Evolutionary conservation across 64 coral and sea anemone species (phyloP).

Genomic region (Anthopleura sola): DNA sequence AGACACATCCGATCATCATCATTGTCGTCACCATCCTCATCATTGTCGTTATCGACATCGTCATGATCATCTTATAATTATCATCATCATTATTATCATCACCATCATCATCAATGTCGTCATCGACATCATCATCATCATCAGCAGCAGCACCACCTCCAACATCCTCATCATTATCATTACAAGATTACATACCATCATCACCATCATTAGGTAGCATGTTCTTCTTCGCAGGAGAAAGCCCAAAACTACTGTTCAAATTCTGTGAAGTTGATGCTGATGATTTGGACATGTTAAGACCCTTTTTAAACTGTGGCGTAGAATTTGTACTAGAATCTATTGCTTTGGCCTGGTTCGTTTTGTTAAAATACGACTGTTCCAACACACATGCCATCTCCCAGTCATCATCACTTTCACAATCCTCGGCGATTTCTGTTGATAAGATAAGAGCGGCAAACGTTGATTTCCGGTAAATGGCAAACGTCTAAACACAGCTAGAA

Average conservation of each 20-base stretch:
- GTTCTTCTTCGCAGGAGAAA: neutral
- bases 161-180: neutral
- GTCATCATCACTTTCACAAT: constrained; percentile 12
- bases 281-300: constrained; percentile 8
- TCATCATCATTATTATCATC: neutral
- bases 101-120: neutral
- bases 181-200: constrained; percentile 16
- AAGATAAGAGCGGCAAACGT: neutral
- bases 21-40: neutral
- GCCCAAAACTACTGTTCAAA: neutral
- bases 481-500: too few relatives aligned
- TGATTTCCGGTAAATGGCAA: neutral
- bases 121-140: neutral
- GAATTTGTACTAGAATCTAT: neutral
- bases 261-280: neutral
- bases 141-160: neutral
- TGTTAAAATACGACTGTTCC: constrained; percentile 3
- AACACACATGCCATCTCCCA: neutral
- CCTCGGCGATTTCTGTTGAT: neutral
- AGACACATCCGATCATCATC: neutral
- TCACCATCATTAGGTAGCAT: constrained; percentile 26
- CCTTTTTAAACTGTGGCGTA: neutral
- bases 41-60: neutral
- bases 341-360: neutral
- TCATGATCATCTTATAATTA: neutral